Base-by-base conservation (phyloP, 2,888 invertebrate genomes). In the Athetis lepigone region DNA sequence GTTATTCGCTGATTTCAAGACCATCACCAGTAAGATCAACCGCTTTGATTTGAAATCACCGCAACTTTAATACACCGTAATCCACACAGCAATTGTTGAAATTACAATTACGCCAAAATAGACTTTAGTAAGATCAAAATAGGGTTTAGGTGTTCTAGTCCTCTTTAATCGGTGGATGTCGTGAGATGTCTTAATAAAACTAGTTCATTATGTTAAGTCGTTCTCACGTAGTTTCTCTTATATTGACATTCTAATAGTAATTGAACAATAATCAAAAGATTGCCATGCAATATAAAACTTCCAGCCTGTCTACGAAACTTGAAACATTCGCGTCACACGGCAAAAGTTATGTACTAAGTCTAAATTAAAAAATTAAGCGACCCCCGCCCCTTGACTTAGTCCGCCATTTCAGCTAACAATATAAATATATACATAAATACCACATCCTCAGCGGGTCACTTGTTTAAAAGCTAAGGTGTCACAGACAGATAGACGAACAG, bases 1-100 rank as follows among this genome's bases (percentile, higher is more conserved):
- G 85, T 82, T 77, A 56, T 8, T 21, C 72, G 80, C 79, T 36
- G 76, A 4, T 61, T 64, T 73, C 27, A 39, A 42, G 42, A 66
- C 80, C 76, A 50, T 50, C 61, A 62, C 42, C 62, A 67, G 49
- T 57, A 68, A 76, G 74, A 80, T 74, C 66, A 67, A 84, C 82
- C 83, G 82, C 90, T 89, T 90, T 90, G 90, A 91, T 92, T 92
- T 89, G 91, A 91, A 91, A 88, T 88, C 89, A 92, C 92, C 92
- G 89, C 92, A 92, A 90, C 63, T 83, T 77, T 75, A 77, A 74
- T 76, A 71, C 65, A 43, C 63, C 46, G 69, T 69, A 70, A 77
- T 65, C 55, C 49, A 65, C 39, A 46, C 40, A 62, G 39, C 40
- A 29, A 39, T 51, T 65, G 55, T 56, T 43, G 29, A 70, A 74